Conservation (phyloP, 2,113 vertebrate genomes). For the Megalops atlanticus region DNA sequence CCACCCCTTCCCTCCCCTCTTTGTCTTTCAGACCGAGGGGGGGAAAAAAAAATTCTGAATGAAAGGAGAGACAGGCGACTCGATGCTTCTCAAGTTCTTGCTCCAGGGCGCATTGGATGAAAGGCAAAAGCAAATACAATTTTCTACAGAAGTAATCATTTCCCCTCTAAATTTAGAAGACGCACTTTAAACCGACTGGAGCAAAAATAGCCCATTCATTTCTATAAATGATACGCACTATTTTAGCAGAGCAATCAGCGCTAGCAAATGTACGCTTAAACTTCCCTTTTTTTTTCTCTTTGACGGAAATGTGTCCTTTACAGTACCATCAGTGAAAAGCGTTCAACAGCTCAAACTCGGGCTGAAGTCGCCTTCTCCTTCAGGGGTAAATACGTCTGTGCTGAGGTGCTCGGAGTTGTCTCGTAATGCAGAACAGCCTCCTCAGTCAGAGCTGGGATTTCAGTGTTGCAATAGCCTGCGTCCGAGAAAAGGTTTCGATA, state of each 20-base stretch:
- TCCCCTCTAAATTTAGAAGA: slow-evolving; percentile 70
- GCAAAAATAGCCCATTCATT: slow-evolving; percentile 59
- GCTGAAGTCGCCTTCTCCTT: too few species aligned
- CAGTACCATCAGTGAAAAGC: too few species aligned
- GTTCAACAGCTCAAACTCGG: too few species aligned
- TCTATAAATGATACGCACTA: slow-evolving; percentile 49
- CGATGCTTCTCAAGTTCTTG: slow-evolving; percentile 60
- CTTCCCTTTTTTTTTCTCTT: too few species aligned
- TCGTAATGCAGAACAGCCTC: too few species aligned
- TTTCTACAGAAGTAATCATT: slow-evolving; percentile 64
- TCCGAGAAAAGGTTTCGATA: too few species aligned
- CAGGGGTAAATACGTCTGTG: too few species aligned
- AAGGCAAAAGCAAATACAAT: slow-evolving; percentile 71
- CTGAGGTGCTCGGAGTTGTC: too few species aligned
- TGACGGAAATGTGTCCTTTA: too few species aligned
- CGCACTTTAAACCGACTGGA: slow-evolving; percentile 52
- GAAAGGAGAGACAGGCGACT: slow-evolving; percentile 75
- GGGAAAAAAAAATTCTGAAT: slow-evolving; percentile 63
- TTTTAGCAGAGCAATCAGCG: slow-evolving; percentile 43
- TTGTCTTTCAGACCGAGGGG: slow-evolving; percentile 56
- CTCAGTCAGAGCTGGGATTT: too few species aligned
- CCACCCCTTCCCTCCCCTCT: slow-evolving; percentile 57
- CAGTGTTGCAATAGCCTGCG: too few species aligned
- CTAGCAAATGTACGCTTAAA: too few species aligned
- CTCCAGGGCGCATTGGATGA: slow-evolving; percentile 65